phyloP scores from a whole-genome alignment of 2,888 invertebrate genomes.

The Drosophila kuntzei region DNA sequence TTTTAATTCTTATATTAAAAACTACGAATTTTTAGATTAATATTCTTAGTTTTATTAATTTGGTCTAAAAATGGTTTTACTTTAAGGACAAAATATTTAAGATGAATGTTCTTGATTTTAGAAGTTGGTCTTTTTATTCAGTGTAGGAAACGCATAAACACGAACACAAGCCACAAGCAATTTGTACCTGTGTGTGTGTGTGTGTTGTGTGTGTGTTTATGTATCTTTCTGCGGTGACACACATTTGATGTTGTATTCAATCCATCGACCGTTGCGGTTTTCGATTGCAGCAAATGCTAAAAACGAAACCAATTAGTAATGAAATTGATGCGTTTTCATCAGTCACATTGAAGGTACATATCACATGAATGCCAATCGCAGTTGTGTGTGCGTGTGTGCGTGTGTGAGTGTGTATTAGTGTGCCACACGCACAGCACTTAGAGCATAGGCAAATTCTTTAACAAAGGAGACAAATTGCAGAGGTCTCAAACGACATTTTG shows the following conservation, averaged over 20 bases:
- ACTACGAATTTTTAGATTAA: too few species aligned
- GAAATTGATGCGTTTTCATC: slow-evolving; percentile 25
- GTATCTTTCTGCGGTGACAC: not conserved
- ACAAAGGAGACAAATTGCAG: slow-evolving; percentile 18
- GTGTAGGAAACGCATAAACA: too few species aligned
- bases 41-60: too few species aligned
- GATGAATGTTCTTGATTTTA: too few species aligned
- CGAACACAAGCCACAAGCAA: too few species aligned
- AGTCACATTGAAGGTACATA: slow-evolving; percentile 2
- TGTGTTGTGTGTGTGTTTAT: not conserved
- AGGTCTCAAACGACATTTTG: slow-evolving; percentile 18
- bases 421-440: slow-evolving; percentile 1
- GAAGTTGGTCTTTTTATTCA: too few species aligned
- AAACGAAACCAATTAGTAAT: slow-evolving; percentile 36
- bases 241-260: slow-evolving; percentile 19
- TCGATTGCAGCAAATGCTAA: slow-evolving; percentile 15
- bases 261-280: slow-evolving; percentile 22
- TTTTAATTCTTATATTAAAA: too few species aligned
- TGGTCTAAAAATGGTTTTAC: too few species aligned
- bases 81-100: too few species aligned
- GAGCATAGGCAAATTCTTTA: slow-evolving; percentile 12
- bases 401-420: not conserved
- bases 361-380: not conserved
- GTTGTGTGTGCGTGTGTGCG: not conserved
- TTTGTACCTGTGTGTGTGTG: not conserved